These are phyloP conservation scores for Trichonephila clavipes DNA, from an alignment of 1,140 invertebrate genomes.

Conservation along the genomic window DNA sequence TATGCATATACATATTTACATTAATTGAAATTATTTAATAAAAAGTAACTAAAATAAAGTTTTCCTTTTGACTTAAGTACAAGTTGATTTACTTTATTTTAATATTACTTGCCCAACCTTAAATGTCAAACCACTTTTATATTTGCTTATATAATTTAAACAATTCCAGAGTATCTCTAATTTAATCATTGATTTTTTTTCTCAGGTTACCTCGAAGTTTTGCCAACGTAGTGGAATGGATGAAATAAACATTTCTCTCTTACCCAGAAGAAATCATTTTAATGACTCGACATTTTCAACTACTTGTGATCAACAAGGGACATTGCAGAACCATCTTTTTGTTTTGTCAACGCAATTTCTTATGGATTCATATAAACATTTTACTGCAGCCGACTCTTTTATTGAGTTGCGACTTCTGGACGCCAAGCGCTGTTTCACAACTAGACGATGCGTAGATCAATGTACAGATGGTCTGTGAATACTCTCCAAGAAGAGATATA, in stretches of 20 bases:
- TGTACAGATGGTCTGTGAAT: neutral
- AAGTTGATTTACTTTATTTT: too few species aligned
- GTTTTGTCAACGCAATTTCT: neutral
- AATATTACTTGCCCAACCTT: too few species aligned
- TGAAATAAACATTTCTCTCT: neutral
- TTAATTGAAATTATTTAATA: too few species aligned
- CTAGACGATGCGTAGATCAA: neutral
- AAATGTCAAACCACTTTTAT: neutral
- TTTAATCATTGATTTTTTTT: neutral
- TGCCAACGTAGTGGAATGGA: neutral
- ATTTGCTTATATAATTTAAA: neutral
- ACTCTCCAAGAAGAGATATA: neutral
- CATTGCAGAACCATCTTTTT: neutral
- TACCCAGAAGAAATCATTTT: neutral
- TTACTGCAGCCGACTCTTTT: neutral
- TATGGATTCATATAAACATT: neutral
- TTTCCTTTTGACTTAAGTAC: too few species aligned
- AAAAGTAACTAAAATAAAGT: too few species aligned
- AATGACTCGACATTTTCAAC: neutral
- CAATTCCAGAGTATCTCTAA: too few species aligned
- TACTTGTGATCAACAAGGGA: neutral
- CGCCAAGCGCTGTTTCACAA: neutral
- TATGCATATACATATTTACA: too few species aligned
- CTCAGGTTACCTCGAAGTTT: constrained; percentile 32
- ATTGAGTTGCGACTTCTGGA: neutral